phyloP scores from a whole-genome alignment of 2,113 vertebrate species.

The Tragelaphus scriptus region DNA sequence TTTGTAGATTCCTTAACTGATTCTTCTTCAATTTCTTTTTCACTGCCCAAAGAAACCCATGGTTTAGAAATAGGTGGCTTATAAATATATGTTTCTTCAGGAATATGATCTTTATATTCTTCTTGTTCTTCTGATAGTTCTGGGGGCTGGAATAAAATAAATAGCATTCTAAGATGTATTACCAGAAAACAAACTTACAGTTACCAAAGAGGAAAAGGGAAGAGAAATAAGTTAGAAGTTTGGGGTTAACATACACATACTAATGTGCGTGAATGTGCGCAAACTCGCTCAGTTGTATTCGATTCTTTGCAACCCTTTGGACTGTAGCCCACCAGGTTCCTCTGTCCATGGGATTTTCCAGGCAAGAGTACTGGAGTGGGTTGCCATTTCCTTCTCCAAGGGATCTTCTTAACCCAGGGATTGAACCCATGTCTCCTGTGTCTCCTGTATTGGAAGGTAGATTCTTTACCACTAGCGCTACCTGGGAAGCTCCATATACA shows the following conservation, averaged over 20 bases:
- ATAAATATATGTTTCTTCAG: slow-evolving; percentile 54
- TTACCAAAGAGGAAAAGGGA: background rate
- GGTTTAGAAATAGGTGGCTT: slow-evolving; percentile 78
- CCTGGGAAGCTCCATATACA: background rate
- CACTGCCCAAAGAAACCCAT: slow-evolving; percentile 92
- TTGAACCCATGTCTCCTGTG: background rate
- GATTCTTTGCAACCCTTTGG: background rate
- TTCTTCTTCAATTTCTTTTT: slow-evolving; percentile 91
- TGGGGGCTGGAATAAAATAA: slow-evolving; percentile 76
- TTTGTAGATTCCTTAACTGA: slow-evolving; percentile 78
- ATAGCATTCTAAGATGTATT: background rate
- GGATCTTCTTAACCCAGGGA: background rate
- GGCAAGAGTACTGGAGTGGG: background rate
- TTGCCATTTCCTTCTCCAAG: background rate
- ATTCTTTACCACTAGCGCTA: background rate
- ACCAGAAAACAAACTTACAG: background rate
- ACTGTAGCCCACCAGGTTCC: background rate
- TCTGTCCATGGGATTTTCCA: background rate
- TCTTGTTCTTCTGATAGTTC: slow-evolving; percentile 69
- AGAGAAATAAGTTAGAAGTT: background rate
- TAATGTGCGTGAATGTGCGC: background rate
- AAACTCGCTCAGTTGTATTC: background rate
- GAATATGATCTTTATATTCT: slow-evolving; percentile 59
- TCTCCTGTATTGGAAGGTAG: background rate
- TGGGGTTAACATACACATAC: background rate